Evolutionary conservation across 2,113 vertebrate genomes (phyloP).

Genomic region (Sebastes schlegelii): DNA sequence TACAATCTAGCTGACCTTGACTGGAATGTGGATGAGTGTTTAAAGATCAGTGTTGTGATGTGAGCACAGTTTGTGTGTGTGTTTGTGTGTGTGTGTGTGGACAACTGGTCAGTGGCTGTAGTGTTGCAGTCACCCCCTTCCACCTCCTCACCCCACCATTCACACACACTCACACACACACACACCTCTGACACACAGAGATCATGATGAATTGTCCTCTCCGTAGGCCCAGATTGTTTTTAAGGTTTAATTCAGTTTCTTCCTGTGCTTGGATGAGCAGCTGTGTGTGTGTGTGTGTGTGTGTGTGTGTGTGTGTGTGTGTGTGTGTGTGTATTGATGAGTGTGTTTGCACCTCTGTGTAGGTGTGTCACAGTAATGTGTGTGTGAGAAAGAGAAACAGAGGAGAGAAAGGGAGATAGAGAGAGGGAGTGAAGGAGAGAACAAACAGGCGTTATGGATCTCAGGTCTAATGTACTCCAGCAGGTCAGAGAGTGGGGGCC

Average conservation of each 20-base stretch:
- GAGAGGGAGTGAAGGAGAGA: conserved; percentile 51
- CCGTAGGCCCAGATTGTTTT: conserved; percentile 98
- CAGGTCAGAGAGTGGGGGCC: conserved; percentile 92
- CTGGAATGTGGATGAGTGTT: conserved; percentile 82
- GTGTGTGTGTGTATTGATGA: conserved; percentile 64
- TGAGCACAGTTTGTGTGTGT: conserved; percentile 86
- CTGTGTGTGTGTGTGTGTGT: conserved; percentile 78
- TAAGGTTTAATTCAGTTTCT: conserved; percentile 99
- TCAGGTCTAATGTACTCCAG: conserved; percentile 98
- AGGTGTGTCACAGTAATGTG: conserved; percentile 58
- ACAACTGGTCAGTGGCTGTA: conserved; percentile 86
- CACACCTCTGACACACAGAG: conserved; percentile 86
- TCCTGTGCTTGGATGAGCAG: conserved; percentile 99
- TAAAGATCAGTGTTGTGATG: conserved; percentile 84
- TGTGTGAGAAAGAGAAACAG: conserved; percentile 38
- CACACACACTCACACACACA: conserved; percentile 26
- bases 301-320: conserved; percentile 74
- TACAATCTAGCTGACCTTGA: conserved; percentile 87
- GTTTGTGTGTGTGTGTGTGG: conserved; percentile 59
- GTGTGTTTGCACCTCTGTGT: conserved; percentile 70
- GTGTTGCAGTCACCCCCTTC: conserved; percentile 85
- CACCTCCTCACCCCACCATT: conserved; percentile 75
- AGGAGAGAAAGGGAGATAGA: conserved; percentile 23
- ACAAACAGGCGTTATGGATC: conserved; percentile 91
- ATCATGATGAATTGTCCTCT: conserved; percentile 99